Evolutionary conservation across 2,888 invertebrate genomes (phyloP).

Genomic region (Volucella inanis): DNA sequence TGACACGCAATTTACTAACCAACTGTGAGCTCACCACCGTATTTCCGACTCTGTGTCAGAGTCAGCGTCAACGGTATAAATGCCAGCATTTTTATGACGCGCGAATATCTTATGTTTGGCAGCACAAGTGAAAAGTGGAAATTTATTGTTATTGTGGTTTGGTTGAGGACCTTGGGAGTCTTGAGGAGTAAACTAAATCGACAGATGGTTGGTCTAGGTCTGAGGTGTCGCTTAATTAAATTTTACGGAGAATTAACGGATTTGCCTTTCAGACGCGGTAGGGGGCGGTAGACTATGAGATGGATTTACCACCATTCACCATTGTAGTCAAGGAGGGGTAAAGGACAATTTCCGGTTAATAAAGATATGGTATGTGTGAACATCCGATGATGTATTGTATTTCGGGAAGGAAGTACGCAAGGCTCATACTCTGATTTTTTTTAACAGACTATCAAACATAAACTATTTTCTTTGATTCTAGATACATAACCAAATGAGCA

Average conservation of each 20-base stretch:
- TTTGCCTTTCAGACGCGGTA: not conserved
- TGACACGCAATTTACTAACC: slow-evolving; percentile 73
- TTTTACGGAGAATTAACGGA: not conserved
- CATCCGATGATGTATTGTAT: too few species aligned
- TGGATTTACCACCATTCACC: too few species aligned
- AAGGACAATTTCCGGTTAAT: too few species aligned
- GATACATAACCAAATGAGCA: too few species aligned
- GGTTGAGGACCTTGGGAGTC: not conserved
- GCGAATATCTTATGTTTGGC: slow-evolving; percentile 40
- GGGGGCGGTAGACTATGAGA: too few species aligned
- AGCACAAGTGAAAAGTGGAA: slow-evolving; percentile 18
- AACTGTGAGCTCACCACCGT: slow-evolving; percentile 43
- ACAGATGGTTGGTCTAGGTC: slow-evolving; percentile 12
- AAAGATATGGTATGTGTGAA: too few species aligned
- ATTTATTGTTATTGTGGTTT: slow-evolving; percentile 37
- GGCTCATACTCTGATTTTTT: too few species aligned
- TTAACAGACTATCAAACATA: too few species aligned
- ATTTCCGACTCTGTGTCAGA: not conserved
- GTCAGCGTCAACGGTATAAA: slow-evolving; percentile 14
- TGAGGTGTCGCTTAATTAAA: slow-evolving; percentile 42
- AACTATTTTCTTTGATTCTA: too few species aligned
- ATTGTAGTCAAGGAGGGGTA: too few species aligned
- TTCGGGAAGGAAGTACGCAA: too few species aligned
- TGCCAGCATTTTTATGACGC: slow-evolving; percentile 57
- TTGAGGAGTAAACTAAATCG: slow-evolving; percentile 7